phyloP scores from a whole-genome alignment of 2,888 invertebrate genomes.

The Pterostichus madidus region DNA sequence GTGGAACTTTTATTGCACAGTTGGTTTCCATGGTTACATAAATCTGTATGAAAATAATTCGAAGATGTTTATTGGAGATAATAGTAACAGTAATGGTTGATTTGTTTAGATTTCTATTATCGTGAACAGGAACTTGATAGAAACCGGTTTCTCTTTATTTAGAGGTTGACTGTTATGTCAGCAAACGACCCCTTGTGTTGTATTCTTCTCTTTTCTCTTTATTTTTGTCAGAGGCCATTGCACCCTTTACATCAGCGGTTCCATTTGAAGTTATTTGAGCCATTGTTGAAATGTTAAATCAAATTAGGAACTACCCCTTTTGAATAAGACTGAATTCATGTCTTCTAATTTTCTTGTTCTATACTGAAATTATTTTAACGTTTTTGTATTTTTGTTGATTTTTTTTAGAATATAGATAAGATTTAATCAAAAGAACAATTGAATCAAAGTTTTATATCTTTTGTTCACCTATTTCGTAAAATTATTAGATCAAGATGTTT shows the following conservation, averaged over 20 bases:
- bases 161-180: slow-evolving; percentile 20
- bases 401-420: too few relatives aligned
- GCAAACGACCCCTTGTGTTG: slow-evolving; percentile 22
- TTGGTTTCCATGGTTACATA: too few relatives aligned
- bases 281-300: slow-evolving; percentile 22
- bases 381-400: too few relatives aligned
- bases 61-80: too few relatives aligned
- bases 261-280: slow-evolving; percentile 32
- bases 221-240: slow-evolving; percentile 19
- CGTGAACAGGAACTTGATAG: background rate
- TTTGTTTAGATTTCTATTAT: background rate
- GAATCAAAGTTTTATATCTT: too few relatives aligned
- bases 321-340: background rate
- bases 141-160: slow-evolving; percentile 37
- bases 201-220: slow-evolving; percentile 6
- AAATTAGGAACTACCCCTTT: background rate
- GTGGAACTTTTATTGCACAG: too few relatives aligned
- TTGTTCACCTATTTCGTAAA: too few relatives aligned
- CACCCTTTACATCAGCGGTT: background rate
- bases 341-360: background rate
- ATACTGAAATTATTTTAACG: background rate
- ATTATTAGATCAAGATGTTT: too few relatives aligned
- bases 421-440: too few relatives aligned
- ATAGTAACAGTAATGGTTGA: background rate
- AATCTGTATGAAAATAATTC: too few relatives aligned